Conservation (phyloP, 2,797 vertebrate genomes). For the Silurus aristotelis region DNA sequence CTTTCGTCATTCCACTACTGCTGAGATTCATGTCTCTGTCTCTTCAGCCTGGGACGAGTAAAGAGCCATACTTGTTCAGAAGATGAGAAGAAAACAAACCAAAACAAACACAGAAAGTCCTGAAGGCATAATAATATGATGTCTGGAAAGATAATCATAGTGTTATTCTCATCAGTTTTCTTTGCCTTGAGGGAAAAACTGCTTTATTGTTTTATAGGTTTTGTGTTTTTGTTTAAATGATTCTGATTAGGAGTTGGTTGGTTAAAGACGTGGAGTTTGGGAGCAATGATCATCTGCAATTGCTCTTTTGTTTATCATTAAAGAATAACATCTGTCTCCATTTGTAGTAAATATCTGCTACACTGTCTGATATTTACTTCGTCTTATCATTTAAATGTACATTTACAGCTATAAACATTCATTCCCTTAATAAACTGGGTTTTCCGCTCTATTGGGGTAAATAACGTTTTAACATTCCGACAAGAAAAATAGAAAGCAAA, state of each 20-base stretch:
- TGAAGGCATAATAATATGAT: not conserved
- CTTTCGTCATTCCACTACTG: constrained; percentile 8
- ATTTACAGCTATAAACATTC: not conserved
- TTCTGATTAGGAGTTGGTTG: not conserved
- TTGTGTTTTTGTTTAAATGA: not conserved
- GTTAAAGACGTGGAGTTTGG: not conserved
- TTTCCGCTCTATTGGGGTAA: not conserved
- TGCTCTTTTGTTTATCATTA: not conserved
- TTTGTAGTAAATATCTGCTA: not conserved
- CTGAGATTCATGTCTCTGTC: constrained; percentile 17
- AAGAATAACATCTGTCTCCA: not conserved
- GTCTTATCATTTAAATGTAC: not conserved
- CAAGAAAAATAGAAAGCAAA: not conserved
- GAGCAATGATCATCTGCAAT: too few species aligned
- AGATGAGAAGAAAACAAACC: not conserved
- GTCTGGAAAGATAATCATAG: not conserved
- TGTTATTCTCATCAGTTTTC: not conserved
- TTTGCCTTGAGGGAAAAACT: not conserved
- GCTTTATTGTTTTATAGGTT: not conserved
- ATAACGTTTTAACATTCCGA: not conserved
- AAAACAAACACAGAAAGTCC: too few species aligned
- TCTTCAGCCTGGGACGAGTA: not conserved
- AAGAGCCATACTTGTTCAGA: constrained; percentile 3
- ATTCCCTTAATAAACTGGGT: not conserved
- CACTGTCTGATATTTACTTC: not conserved